Percentiles rank a stretch among this genome's conserved stretches.
These are phyloP conservation scores for Exaiptasia diaphana DNA, from an alignment of 64 coral and sea anemone species.

Conservation along the genomic window DNA sequence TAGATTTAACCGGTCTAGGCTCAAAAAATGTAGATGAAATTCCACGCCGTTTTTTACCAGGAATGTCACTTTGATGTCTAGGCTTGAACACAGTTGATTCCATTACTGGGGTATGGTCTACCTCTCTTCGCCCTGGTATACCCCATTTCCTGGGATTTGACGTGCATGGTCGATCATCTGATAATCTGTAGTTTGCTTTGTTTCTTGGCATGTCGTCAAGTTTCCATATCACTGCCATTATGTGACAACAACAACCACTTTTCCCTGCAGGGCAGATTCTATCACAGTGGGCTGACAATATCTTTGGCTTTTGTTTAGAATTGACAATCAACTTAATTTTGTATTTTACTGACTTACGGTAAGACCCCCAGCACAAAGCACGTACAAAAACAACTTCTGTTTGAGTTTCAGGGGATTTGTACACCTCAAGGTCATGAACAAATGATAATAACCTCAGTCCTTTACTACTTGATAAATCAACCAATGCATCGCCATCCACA, in stretches of 20 bases:
- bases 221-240: conserved; percentile 75
- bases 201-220: conserved; percentile 57
- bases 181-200: not conserved
- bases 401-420: not conserved
- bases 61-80: conserved; percentile 50
- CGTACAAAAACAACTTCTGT: conserved; percentile 24
- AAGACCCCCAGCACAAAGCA: conserved; percentile 65
- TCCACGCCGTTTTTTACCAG: conserved; percentile 54
- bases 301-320: conserved; percentile 48
- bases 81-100: conserved; percentile 49
- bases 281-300: conserved; percentile 55
- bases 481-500: conserved; percentile 24
- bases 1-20: conserved; percentile 44
- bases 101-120: conserved; percentile 55
- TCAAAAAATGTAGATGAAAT: conserved; percentile 56
- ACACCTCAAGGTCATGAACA: conserved; percentile 48
- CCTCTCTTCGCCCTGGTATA: conserved; percentile 51
- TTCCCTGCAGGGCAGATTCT: conserved; percentile 48
- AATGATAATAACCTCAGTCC: conserved; percentile 46
- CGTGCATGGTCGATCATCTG: conserved; percentile 38
- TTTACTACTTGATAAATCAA: conserved; percentile 55
- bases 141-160: conserved; percentile 73
- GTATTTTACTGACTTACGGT: conserved; percentile 65
- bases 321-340: conserved; percentile 58
- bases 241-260: conserved; percentile 45